Base-by-base conservation (phyloP, 2,797 vertebrate species). In the Echiichthys vipera region DNA sequence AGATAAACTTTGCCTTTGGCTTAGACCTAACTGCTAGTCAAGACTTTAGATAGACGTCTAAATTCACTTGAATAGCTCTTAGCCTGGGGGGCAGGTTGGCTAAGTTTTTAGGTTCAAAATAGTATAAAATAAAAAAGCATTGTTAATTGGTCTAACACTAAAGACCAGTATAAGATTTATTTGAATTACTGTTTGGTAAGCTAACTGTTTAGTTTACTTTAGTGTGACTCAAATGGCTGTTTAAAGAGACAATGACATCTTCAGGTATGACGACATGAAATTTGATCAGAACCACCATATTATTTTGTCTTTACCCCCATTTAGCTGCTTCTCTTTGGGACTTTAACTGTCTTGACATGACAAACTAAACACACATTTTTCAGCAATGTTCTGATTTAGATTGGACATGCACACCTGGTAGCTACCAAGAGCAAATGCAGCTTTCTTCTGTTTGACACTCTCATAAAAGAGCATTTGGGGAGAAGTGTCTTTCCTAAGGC, bases 241-340 rank as follows among this genome's bases (percentile, higher is more conserved):
- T 65, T 30, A 11, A 78, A 42, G 2, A 36, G 25, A 59, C 47
- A 59, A 37, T 39, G 20, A 30, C 1, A 2, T 74, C 59, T 45
- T 66, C 12, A 49, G 36, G n/a, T n/a, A n/a, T n/a, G n/a, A 0
- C 12, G 7, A 55, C 5, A 36, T 43, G 63, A 78, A 47, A 85
- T 65, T 3, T 34, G 54, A 85, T 71, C 58, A 13, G 43, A 13
- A 32, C 34, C 22, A 10, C n/a, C 10, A 12, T n/a, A 36, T 42
- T 47, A 15, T 36, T 72, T 74, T 25, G 18, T 13, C 58, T 49
- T 47, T 39, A 4, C 14, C 29, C 29, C 45, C 0, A 34, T 62
- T 76, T 29, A 22, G 12, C 7, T 6, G 12, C 27, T 25, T 55
- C 45, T 34, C 10, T 57, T 9, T 8, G 5, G n/a, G 5, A 15